Base-by-base conservation (phyloP, 2,888 invertebrate genomes). In the Nephrotoma flavescens region DNA sequence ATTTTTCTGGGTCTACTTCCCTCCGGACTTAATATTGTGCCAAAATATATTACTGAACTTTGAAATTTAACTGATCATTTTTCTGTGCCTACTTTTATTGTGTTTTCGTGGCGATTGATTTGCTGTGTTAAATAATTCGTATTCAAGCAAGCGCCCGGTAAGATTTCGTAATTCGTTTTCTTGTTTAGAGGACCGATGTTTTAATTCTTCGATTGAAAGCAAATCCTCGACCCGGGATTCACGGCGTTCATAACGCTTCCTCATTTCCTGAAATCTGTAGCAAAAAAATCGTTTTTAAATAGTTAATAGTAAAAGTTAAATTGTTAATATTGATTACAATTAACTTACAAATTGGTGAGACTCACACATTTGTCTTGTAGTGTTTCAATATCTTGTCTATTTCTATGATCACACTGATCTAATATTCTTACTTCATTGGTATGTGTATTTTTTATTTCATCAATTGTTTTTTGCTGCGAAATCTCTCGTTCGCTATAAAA, bases 181-280 rank as follows among this genome's bases (percentile, higher is more conserved):
- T 89, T 93, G 93, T 87, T 93, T 93, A 44, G 93, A 93, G 86
- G 93, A 92, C 12, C 93, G 92, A 88, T 92, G 92, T 45, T 92
- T 91, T 86, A 94, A 89, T 88, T 94, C 93, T 6, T 92, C 90
- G 83, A 94, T 93, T 88, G 92, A 92, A 87, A 92, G 92, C 44
- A 93, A 88, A 89, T 94, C 94, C 90, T 94, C 93, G 11, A 92
- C 91, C 1, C 93, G 91, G 0, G 93, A 93, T 89, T 93, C 93
- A 9, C 93, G 91, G 85, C 93, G 90, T 89, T 93, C 93, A 87
- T 93, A 93, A 31, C 93, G 91, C 90, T 92, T 92, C 87, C 93
- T 91, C 89, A 93, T 93, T 90, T 93, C 93, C 89, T 93, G 93
- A 88, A 93, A 93, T 88, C 93, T 93, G 84, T n/a, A 86, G 0